A percentile compares a stretch with the other conserved stretches of the same genome.
Evolutionary conservation across 2,113 vertebrate genomes (phyloP).

Genomic region (Ciconia stormi): DNA sequence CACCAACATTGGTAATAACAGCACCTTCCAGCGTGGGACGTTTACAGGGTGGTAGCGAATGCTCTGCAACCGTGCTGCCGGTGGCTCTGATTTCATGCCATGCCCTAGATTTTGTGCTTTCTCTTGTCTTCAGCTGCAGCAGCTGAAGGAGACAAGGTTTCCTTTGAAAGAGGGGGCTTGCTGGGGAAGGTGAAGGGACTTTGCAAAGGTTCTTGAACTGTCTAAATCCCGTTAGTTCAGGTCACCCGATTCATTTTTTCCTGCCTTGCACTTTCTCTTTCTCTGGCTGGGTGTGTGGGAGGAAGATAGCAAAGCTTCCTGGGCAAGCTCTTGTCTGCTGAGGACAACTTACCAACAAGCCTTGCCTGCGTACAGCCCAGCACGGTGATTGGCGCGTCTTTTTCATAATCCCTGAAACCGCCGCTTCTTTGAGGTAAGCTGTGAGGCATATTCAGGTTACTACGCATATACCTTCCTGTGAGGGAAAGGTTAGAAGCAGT

Average conservation of each 20-base stretch:
- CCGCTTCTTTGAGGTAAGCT: slow-evolving; percentile 88
- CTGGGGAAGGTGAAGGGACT: background rate
- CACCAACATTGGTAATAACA: accelerated
- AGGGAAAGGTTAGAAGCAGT: background rate
- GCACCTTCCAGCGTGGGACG: background rate
- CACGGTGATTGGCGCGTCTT: slow-evolving; percentile 95
- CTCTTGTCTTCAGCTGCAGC: background rate
- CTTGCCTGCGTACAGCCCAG: slow-evolving; percentile 94
- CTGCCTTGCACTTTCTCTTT: background rate
- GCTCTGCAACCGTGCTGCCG: background rate
- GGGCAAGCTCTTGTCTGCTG: background rate
- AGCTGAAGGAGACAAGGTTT: background rate
- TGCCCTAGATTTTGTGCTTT: background rate
- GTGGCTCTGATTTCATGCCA: background rate
- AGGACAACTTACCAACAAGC: slow-evolving; percentile 80
- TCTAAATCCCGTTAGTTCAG: background rate
- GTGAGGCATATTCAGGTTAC: slow-evolving; percentile 95
- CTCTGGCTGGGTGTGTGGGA: background rate
- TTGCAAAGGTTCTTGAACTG: background rate
- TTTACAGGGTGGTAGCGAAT: accelerated
- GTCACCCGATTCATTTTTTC: background rate
- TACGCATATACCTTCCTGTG: slow-evolving; percentile 90
- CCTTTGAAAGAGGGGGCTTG: background rate
- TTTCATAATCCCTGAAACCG: slow-evolving; percentile 91
- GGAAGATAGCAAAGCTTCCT: background rate